Base-by-base conservation (phyloP, 2,113 vertebrate genomes). In the Butorides virescens region DNA sequence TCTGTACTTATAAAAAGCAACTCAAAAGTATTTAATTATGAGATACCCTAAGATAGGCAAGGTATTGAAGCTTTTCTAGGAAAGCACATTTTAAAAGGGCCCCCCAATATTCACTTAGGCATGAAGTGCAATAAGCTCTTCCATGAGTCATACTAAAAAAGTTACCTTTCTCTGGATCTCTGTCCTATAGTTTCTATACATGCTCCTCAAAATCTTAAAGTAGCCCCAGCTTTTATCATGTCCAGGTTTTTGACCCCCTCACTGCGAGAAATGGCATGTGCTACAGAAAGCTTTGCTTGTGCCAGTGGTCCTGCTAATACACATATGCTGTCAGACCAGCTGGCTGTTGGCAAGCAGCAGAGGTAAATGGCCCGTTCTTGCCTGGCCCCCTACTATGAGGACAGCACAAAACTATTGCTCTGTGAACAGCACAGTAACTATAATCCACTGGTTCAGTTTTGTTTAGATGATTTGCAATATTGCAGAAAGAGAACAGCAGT, bases 291-390 rank as follows among this genome's bases (percentile, higher is more conserved):
- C 77, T 82, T 81, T 73, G 53, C 61, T 22, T 29, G 11, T 92
- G 87, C 56, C 90, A 68, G 0, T 90, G 65, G 25, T 87, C 87
- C 77, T 85, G 80, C 65, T 78, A 55, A 39, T 37, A 5, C 76
- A 27, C 87, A 53, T 68, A 75, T 17, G 56, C 77, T 95, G 65
- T 70, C 76, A 50, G 80, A 53, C 76, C 84, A 94, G 80, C 68
- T 95, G 95, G 65, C 83, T 81, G 29, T 17, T 94, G 93, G 91
- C 94, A 94, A 85, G 61, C 61, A 81, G 73, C 68, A 75, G 61
- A 95, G 80, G 68, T 44, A 91, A 96, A 96, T 87, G 76, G 49
- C 89, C 91, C 18, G 30, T 70, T 93, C 71, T 88, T 66, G 26
- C 56, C 68, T 77, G 42, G 78, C 73, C 70, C 65, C 29, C 44